phyloP scores from a whole-genome alignment of 2,113 vertebrate species.

The Anas platyrhynchos region DNA sequence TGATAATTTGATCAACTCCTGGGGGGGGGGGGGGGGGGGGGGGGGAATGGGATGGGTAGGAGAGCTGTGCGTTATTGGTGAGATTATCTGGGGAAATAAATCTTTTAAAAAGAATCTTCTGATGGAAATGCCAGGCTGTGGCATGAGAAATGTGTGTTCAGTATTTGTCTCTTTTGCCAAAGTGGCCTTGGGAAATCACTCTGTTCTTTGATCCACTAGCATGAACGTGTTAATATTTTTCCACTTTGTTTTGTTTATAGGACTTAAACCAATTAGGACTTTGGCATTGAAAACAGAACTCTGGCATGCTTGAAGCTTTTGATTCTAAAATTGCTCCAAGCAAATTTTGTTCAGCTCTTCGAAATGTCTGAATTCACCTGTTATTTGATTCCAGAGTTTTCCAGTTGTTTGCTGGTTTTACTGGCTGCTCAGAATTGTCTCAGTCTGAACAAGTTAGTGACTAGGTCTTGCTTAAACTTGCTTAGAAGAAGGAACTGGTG shows the following conservation, averaged over 20 bases:
- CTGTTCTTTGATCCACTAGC: slow-evolving; percentile 9
- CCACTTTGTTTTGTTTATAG: slow-evolving; percentile 32
- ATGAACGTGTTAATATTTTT: slow-evolving; percentile 57
- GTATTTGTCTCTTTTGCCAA: not conserved
- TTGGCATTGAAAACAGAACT: slow-evolving; percentile 13
- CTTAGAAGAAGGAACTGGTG: not conserved
- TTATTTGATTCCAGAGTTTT: not conserved
- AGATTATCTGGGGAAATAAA: not conserved
- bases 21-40: too few species aligned
- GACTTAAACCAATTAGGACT: slow-evolving; percentile 53
- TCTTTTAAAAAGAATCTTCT: not conserved
- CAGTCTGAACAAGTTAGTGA: not conserved
- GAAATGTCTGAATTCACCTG: not conserved
- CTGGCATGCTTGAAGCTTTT: not conserved
- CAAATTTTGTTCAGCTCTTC: not conserved
- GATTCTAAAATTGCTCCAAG: slow-evolving; percentile 23
- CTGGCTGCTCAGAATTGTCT: not conserved
- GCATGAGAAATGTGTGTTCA: not conserved
- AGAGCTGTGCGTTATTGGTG: not conserved
- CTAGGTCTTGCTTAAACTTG: not conserved
- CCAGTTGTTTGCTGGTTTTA: not conserved
- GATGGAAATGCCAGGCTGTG: not conserved
- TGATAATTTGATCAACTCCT: not conserved
- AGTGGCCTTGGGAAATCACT: not conserved
- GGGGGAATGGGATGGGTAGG: not conserved